Evolutionary conservation across 2,888 invertebrate genomes (phyloP).

Genomic region (Andrena bucephala): DNA sequence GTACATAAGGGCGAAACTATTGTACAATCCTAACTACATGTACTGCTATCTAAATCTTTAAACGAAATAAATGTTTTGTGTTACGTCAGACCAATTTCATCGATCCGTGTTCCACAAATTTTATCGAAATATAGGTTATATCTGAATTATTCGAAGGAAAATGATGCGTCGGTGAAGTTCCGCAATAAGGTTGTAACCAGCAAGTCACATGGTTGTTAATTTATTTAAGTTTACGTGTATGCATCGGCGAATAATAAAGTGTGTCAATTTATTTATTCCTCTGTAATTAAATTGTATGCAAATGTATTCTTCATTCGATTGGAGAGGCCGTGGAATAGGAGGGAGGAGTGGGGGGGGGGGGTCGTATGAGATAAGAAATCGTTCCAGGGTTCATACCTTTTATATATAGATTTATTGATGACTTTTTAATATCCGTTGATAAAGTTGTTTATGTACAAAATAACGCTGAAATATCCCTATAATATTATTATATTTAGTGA

Average conservation of each 20-base stretch:
- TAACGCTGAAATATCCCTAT: conserved; percentile 83
- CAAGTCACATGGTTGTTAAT: neutral
- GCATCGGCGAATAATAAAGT: neutral
- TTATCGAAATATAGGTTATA: neutral
- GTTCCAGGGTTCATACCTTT: conserved; percentile 54
- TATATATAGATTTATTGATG: conserved; percentile 83
- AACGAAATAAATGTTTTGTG: conserved; percentile 64
- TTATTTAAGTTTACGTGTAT: neutral
- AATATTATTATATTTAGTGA: conserved; percentile 78
- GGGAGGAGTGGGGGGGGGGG: neutral
- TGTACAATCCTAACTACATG: conserved; percentile 54
- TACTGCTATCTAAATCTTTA: conserved; percentile 55
- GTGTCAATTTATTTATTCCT: neutral
- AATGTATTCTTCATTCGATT: neutral
- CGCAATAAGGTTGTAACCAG: too few relatives aligned
- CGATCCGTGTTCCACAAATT: neutral
- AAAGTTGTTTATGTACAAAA: conserved; percentile 84
- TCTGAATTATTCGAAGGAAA: neutral
- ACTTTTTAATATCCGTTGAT: conserved; percentile 82
- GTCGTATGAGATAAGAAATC: neutral
- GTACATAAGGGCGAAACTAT: conserved; percentile 56
- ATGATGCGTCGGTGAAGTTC: neutral
- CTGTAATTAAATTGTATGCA: conserved; percentile 14
- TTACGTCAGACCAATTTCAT: conserved; percentile 8
- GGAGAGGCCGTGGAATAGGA: too few relatives aligned